Conservation (phyloP, 2,888 invertebrate species). For the Diploptera punctata region DNA sequence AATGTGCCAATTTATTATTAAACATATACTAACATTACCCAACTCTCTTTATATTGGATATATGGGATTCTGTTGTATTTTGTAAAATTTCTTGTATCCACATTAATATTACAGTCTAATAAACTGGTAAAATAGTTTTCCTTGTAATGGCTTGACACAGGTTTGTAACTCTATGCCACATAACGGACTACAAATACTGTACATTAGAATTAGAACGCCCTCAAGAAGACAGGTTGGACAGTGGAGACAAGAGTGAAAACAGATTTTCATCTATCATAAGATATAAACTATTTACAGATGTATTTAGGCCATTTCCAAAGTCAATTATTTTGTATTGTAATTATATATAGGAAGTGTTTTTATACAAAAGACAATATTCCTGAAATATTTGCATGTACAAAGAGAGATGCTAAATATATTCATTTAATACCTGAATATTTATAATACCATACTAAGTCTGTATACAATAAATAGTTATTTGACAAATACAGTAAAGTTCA, state of each 20-base stretch:
- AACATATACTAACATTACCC: too few species aligned
- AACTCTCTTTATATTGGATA: too few species aligned
- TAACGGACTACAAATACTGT: conserved; percentile 38
- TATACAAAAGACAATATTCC: conserved; percentile 27
- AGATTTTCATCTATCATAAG: conserved; percentile 37
- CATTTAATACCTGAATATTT: not conserved
- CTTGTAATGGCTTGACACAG: too few species aligned
- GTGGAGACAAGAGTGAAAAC: conserved; percentile 35
- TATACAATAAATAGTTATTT: conserved; percentile 26
- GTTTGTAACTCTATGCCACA: too few species aligned
- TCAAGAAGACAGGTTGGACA: conserved; percentile 31
- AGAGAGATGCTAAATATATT: conserved; percentile 1
- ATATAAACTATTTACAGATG: conserved; percentile 41
- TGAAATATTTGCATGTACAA: conserved; percentile 22
- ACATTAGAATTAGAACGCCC: conserved; percentile 42
- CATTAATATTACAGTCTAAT: too few species aligned
- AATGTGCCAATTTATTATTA: too few species aligned
- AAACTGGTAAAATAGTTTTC: too few species aligned
- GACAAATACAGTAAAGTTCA: conserved; percentile 19
- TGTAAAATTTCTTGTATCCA: too few species aligned
- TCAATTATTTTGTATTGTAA: conserved; percentile 35
- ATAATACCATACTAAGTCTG: conserved; percentile 5
- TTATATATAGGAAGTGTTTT: conserved; percentile 27
- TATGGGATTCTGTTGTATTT: too few species aligned
- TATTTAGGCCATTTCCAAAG: conserved; percentile 41